Base-by-base conservation (phyloP, 1,140 invertebrate species). In the Eriocheir sinensis region DNA sequence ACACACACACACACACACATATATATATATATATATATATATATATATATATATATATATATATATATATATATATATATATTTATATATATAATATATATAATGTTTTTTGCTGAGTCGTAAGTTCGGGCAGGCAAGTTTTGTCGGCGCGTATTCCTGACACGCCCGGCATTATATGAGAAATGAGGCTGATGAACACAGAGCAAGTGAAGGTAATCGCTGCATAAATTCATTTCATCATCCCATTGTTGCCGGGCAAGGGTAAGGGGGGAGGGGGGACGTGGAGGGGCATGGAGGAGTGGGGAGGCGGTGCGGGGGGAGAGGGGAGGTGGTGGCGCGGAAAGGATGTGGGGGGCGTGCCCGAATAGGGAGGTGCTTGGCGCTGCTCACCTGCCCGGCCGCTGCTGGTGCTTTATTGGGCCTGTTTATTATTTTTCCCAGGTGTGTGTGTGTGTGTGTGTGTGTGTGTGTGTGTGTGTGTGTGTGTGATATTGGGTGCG, bases 221-320 rank as follows among this genome's bases (percentile, higher is more conserved):
- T 72, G 60, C n/a, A 72, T 72, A n/a, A 72, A 72, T 72, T 72
- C n/a, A 72, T 72, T 72, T 72, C 60, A 72, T 72, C 60, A 72
- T 72, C 21, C 60, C 60, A 72, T 72, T 72, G 60, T 72, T 72
- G 60, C 60, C 60, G n/a, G 60, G 2, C 60, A 72, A 21, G 60
- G 60, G n/a, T 72, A 72, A 72, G 27, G 27, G 17, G 3, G 60
- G 60, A n/a, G 60, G 12, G 60, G 60, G 60, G 21, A 21, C 12
- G 48, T 21, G 8, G 21, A 21, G 21, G 27, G 60, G n/a, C 21
- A 3, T 21, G 12, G 21, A 72, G 60, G 17, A 72, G 60, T n/a
- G n/a, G n/a, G n/a, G n/a, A n/a, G n/a, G n/a, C n/a, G 60, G n/a
- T 72, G n/a, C 27, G 27, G 27, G 17, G 3, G 60, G 60, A n/a